These are phyloP conservation scores for Zoanthus gigantus DNA, from an alignment of 92 coral and sea anemone species.

Conservation along the genomic window DNA sequence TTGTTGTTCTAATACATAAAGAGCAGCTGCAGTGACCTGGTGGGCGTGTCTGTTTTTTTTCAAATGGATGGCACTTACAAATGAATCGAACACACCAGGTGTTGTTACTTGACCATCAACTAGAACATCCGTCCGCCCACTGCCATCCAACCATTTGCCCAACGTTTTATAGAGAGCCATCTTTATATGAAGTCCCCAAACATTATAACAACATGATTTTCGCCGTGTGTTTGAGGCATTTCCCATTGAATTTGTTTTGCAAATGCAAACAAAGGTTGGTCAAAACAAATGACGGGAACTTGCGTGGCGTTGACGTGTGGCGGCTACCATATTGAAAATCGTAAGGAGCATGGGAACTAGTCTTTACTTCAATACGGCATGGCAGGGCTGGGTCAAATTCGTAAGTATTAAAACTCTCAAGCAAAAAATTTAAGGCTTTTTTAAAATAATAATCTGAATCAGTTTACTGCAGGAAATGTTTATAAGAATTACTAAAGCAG, in stretches of 20 bases:
- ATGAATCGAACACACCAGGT: constrained; percentile 48
- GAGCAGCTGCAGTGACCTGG: constrained; percentile 50
- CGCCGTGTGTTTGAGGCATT: constrained; percentile 45
- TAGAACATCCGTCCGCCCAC: constrained; percentile 48
- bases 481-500: constrained; percentile 25
- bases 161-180: constrained; percentile 37
- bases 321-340: constrained; percentile 13
- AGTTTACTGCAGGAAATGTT: neutral
- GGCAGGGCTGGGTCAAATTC: constrained; percentile 18
- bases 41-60: constrained; percentile 47
- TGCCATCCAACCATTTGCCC: constrained; percentile 44
- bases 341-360: constrained; percentile 16
- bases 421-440: neutral
- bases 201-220: constrained; percentile 52
- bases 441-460: neutral
- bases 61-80: constrained; percentile 43
- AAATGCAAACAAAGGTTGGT: constrained; percentile 54
- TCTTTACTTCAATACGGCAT: neutral
- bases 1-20: constrained; percentile 22
- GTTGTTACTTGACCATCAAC: no score
- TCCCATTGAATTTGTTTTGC: constrained; percentile 57
- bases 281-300: constrained; percentile 34
- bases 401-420: neutral
- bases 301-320: neutral
- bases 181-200: constrained; percentile 46